phyloP scores from a whole-genome alignment of 2,113 vertebrate genomes.

The Osmerus mordax region DNA sequence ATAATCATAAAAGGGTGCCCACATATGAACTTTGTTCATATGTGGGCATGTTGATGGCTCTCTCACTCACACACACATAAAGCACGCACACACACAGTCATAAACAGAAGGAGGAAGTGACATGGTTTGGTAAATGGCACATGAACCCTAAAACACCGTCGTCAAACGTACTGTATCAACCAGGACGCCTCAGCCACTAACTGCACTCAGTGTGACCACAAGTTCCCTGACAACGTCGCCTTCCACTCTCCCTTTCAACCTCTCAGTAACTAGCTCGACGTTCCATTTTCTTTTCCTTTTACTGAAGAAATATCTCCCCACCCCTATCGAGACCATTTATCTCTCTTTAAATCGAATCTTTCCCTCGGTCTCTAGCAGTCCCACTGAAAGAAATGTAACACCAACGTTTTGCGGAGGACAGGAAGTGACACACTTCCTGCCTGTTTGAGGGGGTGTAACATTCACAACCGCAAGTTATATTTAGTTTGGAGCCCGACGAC shows the following conservation, averaged over 20 bases:
- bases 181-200: not conserved
- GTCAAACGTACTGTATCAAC: not conserved
- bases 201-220: not conserved
- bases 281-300: too few relatives aligned
- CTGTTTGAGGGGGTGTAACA: conserved; percentile 44
- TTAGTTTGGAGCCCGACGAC: conserved; percentile 38
- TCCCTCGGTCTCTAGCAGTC: too few relatives aligned
- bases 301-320: too few relatives aligned
- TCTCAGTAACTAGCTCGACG: not conserved
- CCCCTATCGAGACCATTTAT: too few relatives aligned
- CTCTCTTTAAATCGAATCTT: too few relatives aligned
- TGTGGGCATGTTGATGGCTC: conserved; percentile 23
- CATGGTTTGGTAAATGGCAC: not conserved
- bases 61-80: not conserved
- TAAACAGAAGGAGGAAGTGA: not conserved
- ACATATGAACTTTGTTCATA: conserved; percentile 47
- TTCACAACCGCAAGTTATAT: conserved; percentile 42
- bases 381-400: too few relatives aligned
- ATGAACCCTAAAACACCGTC: not conserved
- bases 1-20: too few relatives aligned
- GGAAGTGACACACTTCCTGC: conserved; percentile 56
- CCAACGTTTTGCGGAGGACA: not conserved
- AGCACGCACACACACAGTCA: not conserved
- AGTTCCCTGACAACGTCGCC: not conserved
- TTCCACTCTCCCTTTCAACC: not conserved